Base-by-base conservation (phyloP, 2,113 vertebrate species). In the Notarius quadriscutis region DNA sequence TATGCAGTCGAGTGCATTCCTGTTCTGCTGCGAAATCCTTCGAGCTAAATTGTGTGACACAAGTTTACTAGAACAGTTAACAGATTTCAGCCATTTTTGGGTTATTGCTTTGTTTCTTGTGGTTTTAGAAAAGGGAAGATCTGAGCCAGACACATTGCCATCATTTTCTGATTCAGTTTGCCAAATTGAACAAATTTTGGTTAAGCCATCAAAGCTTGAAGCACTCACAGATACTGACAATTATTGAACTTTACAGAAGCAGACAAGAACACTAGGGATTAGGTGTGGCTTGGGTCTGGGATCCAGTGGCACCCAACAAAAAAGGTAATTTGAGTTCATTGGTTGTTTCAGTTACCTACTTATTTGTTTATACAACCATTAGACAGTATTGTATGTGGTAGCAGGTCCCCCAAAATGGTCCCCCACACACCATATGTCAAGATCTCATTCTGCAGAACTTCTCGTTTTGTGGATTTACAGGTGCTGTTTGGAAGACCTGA, bases 201-300 rank as follows among this genome's bases (percentile, higher is more conserved):
- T 80, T 41, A 50, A 34, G 8, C 55, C 30, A 20, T 69, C 7
- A 71, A 86, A 86, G 51, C 71, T 67, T 82, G 85, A 12, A 72
- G 9, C 79, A 72, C 30, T 69, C 60, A 58, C 20, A 50, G 58
- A 27, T 60, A 67, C 48, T 53, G 75, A 7, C 10, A 14, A 14
- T 63, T 82, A n/a, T 65, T 65, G 5, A 81, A 83, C 30, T 50
- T 63, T 15, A 80, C 11, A 30, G 25, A 57, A 55, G 82, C 50
- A 22, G 63, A 11, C 27, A 1, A 20, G 12, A 18, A 71, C 25
- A 8, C 65, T 27, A 27, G 11, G 22, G 74, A 77, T 77, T 77
- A 53, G 48, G 22, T 51, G 18, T 7, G 22, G 53, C 12, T 14
- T 11, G 4, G 5, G 22, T 12, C 74, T 53, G 48, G 11, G 74